Evolutionary conservation across 2,113 vertebrate species (phyloP).

Genomic region (Rhinopithecus roxellana): DNA sequence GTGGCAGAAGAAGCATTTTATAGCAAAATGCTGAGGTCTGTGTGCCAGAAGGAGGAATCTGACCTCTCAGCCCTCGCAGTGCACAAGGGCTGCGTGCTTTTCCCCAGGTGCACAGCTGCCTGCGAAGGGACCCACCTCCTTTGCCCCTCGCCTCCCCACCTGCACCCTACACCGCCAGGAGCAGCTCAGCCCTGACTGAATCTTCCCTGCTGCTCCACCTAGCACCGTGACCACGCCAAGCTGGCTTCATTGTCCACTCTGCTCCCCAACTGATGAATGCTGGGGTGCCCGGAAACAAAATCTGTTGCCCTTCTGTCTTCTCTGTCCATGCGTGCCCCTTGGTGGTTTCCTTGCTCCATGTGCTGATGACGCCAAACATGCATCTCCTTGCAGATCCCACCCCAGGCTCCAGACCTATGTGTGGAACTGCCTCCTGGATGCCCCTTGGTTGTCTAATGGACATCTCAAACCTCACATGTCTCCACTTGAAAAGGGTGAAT

Average conservation of each 20-base stretch:
- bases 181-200: too few species aligned
- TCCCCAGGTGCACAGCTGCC: neutral
- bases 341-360: neutral
- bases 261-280: neutral
- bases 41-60: neutral
- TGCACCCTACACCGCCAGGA: accelerated
- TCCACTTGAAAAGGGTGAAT: neutral
- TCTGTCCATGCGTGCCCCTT: neutral
- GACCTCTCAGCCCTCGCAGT: too few species aligned
- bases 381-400: neutral
- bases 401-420: neutral
- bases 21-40: neutral
- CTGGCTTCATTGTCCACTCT: neutral
- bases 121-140: neutral
- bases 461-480: neutral
- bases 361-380: too few species aligned
- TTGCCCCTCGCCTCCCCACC: too few species aligned
- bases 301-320: neutral
- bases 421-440: neutral
- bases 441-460: neutral
- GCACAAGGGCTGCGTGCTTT: accelerated
- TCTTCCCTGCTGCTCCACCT: neutral
- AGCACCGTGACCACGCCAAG: accelerated
- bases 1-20: neutral
- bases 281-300: neutral